Conservation (phyloP, 2,888 invertebrate genomes). For the Baronia brevicornis region DNA sequence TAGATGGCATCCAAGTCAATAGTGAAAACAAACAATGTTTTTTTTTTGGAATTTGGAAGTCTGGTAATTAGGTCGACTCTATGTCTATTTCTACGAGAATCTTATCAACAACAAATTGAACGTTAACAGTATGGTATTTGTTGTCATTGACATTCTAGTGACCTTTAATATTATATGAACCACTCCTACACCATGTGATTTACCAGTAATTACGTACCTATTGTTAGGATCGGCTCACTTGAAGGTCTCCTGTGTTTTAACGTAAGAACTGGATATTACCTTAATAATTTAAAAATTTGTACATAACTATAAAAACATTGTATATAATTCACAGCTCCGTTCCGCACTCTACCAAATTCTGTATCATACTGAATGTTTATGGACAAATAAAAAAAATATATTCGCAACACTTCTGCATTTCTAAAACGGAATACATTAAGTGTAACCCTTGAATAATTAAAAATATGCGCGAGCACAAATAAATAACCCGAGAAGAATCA, state of each 20-base stretch:
- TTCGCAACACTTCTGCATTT: slow-evolving; percentile 48
- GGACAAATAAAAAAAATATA: slow-evolving; percentile 44
- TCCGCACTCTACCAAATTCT: slow-evolving; percentile 49
- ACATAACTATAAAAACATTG: slow-evolving; percentile 1
- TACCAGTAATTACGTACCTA: slow-evolving; percentile 13
- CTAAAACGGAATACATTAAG: slow-evolving; percentile 58
- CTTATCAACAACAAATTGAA: no score
- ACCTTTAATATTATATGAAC: no score
- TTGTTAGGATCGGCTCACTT: slow-evolving; percentile 4
- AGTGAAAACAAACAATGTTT: no score
- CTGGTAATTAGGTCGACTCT: no score
- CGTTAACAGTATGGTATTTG: no score
- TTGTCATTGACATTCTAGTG: no score
- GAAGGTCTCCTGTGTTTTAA: no score
- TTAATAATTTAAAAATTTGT: not conserved
- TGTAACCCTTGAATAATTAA: slow-evolving; percentile 72
- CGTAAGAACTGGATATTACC: no score
- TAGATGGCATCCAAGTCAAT: no score
- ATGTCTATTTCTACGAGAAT: no score
- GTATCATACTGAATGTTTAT: slow-evolving; percentile 51
- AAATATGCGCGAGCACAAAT: slow-evolving; percentile 72
- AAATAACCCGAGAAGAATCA: slow-evolving; percentile 69
- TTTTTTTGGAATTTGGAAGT: no score
- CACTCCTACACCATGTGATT: no score
- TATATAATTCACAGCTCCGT: slow-evolving; percentile 21